phyloP scores from a whole-genome alignment of 2,888 invertebrate genomes.

The Andrena bicolor region DNA sequence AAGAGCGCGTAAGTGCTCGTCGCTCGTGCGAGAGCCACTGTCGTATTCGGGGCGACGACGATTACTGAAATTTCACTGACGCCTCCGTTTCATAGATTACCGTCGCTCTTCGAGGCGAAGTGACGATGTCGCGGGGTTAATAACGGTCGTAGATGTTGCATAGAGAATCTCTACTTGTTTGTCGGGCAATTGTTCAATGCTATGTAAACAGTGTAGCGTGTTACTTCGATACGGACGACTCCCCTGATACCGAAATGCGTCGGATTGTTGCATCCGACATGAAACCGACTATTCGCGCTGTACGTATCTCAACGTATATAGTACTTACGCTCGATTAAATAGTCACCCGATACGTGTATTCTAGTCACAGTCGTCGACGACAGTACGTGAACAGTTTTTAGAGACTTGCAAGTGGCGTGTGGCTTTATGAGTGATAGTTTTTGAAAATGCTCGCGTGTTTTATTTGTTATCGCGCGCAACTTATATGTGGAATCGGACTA shows the following conservation, averaged over 20 bases:
- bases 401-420: not conserved
- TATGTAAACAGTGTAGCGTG: not conserved
- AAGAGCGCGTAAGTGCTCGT: not conserved
- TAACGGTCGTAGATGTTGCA: not conserved
- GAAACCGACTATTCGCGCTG: not conserved
- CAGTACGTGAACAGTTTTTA: conserved; percentile 4
- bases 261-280: not conserved
- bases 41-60: conserved; percentile 7
- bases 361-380: not conserved
- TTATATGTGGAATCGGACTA: not conserved
- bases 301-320: not conserved
- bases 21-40: not conserved
- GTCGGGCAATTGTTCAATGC: not conserved
- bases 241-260: not conserved
- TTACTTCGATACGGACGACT: conserved; percentile 11
- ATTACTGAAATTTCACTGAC: conserved; percentile 6
- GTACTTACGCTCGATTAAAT: not conserved
- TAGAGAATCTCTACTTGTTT: not conserved
- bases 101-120: conserved; percentile 4
- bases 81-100: not conserved
- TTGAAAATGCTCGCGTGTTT: too few relatives aligned
- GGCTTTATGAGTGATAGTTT: too few relatives aligned
- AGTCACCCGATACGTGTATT: conserved; percentile 17
- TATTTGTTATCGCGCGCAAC: too few relatives aligned
- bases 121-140: conserved; percentile 1